Base-by-base conservation (phyloP, 2,888 invertebrate species). In the Papilio demoleus region DNA sequence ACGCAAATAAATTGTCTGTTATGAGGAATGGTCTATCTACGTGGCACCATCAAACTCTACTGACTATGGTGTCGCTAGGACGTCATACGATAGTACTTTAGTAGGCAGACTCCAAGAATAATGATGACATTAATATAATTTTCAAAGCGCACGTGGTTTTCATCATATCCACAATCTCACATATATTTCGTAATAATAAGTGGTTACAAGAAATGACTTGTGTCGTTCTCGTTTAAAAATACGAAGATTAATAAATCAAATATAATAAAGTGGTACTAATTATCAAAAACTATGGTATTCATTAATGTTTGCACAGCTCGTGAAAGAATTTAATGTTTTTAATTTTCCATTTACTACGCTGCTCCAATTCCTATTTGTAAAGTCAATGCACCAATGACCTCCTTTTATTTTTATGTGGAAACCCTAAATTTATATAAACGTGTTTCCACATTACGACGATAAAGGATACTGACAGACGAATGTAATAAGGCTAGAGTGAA, bases 81-180 rank as follows among this genome's bases (percentile, higher is more conserved):
- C n/a, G n/a, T n/a, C n/a, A n/a, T n/a, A n/a, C n/a, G 17, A 14
- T 5, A 6, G n/a, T 0, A 36, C 58, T 36, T 17, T 59, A 9
- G 19, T 24, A 31, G n/a, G 45, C 1, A 61, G 61, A 27, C 31
- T 45, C 61, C 6, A 17, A 27, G 67, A 70, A 70, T 71, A 65
- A 62, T 22, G 63, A 65, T 70, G 68, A 68, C 65, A 59, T 71
- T 68, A 70, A 70, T 63, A n/a, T 60, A 67, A 60, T 68, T 70
- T 62, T 63, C 50, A 66, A 70, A 64, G n/a, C n/a, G n/a, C n/a
- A n/a, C n/a, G n/a, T n/a, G n/a, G n/a, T n/a, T n/a, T n/a, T n/a
- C n/a, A n/a, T n/a, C n/a, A n/a, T n/a, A 45, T 59, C 58, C 63
- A 31, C 17, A 9, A n/a, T 24, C 17, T 36, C 60, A 60, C 45